Conservation (phyloP, 64 coral and sea anemone species). For the Montipora sp. region DNA sequence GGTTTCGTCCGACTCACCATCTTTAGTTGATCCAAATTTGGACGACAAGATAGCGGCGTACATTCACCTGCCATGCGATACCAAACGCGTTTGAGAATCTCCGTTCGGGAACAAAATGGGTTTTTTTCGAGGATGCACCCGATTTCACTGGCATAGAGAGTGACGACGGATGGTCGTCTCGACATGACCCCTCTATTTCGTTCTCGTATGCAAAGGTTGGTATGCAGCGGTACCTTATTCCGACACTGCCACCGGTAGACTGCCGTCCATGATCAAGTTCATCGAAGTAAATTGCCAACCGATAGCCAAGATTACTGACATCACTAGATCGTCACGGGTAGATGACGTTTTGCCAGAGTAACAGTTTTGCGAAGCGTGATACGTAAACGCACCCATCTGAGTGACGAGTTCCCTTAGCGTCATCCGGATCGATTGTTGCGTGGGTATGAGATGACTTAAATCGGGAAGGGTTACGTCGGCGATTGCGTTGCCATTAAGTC, state of each 20-base stretch:
- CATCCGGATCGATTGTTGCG: too few species aligned
- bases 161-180: background rate
- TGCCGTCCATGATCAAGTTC: background rate
- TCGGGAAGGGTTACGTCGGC: too few species aligned
- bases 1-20: background rate
- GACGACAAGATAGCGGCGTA: background rate
- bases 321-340: background rate
- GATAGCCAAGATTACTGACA: background rate
- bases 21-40: background rate
- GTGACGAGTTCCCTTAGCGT: background rate
- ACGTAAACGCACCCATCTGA: background rate
- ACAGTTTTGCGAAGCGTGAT: background rate
- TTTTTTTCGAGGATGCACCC: background rate
- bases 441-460: too few species aligned
- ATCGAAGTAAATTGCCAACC: background rate
- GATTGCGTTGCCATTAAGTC: too few species aligned
- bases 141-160: background rate
- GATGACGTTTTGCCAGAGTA: slow-evolving; percentile 7
- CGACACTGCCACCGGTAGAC: background rate
- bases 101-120: background rate
- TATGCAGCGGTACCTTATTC: background rate
- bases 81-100: background rate
- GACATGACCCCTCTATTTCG: too few species aligned
- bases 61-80: background rate
- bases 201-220: too few species aligned